Evolutionary conservation across 2,113 vertebrate species (phyloP).

Genomic region (Marmota flaviventris): DNA sequence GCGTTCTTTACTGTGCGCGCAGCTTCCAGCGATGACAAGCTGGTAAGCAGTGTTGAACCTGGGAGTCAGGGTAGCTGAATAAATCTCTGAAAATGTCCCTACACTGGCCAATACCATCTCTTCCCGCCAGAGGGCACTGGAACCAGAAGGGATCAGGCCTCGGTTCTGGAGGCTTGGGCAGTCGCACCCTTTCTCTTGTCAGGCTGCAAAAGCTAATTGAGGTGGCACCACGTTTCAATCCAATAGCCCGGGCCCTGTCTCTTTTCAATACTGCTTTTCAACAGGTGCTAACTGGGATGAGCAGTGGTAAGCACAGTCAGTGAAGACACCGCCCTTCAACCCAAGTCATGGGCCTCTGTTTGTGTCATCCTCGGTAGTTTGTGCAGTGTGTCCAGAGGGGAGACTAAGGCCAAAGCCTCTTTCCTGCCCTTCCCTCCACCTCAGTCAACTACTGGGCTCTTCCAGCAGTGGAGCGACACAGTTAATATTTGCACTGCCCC

Average conservation of each 20-base stretch:
- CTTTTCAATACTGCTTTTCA: background rate
- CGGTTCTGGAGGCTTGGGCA: background rate
- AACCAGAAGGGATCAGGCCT: background rate
- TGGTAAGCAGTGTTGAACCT: background rate
- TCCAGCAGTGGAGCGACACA: rapidly evolving
- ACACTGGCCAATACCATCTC: rapidly evolving
- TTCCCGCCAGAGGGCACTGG: background rate
- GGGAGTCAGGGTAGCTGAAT: background rate
- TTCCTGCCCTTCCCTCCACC: background rate
- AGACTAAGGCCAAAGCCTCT: too few species aligned
- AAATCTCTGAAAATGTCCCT: background rate
- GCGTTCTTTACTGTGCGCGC: background rate
- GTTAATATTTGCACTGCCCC: background rate
- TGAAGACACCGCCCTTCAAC: background rate
- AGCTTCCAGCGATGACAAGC: background rate
- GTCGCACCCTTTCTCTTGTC: too few species aligned
- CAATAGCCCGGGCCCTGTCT: too few species aligned
- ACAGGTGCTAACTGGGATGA: background rate
- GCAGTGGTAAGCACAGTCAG: background rate
- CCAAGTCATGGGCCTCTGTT: background rate
- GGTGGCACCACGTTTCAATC: background rate
- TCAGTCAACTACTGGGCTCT: background rate
- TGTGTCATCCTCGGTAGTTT: background rate
- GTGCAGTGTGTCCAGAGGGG: background rate
- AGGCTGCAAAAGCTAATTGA: background rate